Conservation (phyloP, 2,888 invertebrate species). For the Eristalis intricaria region DNA sequence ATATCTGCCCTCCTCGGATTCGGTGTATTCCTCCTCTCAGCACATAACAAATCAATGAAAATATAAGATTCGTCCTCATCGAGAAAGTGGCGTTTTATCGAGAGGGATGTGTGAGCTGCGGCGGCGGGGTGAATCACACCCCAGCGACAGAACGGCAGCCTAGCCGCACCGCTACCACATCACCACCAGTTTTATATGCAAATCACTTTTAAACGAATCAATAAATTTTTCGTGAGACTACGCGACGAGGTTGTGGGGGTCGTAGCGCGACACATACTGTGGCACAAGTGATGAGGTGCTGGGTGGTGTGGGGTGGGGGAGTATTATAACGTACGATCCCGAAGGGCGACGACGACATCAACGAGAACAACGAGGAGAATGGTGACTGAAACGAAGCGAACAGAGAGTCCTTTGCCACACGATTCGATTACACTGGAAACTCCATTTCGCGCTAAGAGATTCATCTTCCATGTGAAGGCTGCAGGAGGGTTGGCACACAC, state of each 20-base stretch:
- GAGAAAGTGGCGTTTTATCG: slow-evolving; percentile 70
- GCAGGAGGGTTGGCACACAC: neutral
- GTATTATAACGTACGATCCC: slow-evolving; percentile 43
- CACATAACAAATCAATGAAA: slow-evolving; percentile 72
- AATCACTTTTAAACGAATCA: slow-evolving; percentile 72
- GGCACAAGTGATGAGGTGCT: neutral
- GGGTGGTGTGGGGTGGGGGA: too few species aligned
- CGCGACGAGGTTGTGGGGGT: slow-evolving; percentile 6
- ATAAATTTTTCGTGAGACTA: slow-evolving; percentile 64
- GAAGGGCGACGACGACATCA: slow-evolving; percentile 21
- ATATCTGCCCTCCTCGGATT: slow-evolving; percentile 1
- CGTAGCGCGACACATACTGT: slow-evolving; percentile 9
- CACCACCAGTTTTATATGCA: slow-evolving; percentile 70
- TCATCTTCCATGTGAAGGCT: slow-evolving; percentile 30
- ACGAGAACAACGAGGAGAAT: slow-evolving; percentile 30
- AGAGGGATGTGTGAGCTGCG: slow-evolving; percentile 35
- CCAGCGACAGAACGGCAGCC: neutral
- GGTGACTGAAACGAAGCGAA: slow-evolving; percentile 45
- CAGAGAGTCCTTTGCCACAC: slow-evolving; percentile 56
- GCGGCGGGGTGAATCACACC: neutral
- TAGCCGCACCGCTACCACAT: slow-evolving; percentile 29
- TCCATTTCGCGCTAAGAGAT: slow-evolving; percentile 63
- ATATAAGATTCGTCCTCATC: slow-evolving; percentile 69
- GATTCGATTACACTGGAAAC: slow-evolving; percentile 66
- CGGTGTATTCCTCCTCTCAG: slow-evolving; percentile 63